Evolutionary conservation across 2,113 vertebrate genomes (phyloP), one percentile per base, ranked within the genome.

Genomic region (Chionodraco myersi): DNA sequence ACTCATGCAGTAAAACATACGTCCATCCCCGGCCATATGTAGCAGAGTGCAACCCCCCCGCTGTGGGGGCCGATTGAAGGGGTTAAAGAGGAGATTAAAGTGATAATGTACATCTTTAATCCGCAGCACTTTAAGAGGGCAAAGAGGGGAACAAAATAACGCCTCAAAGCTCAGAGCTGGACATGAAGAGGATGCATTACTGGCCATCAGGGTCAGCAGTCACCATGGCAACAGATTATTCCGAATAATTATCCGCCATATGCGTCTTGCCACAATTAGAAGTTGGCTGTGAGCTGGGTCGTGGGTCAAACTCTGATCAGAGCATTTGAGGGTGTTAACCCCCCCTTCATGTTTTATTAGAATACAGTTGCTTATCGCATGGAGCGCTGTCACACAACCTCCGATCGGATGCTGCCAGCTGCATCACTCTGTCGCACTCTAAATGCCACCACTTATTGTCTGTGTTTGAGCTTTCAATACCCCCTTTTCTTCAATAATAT

Each of bases 81-180:
- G 85, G 83, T 87, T 92, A 88, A 90, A 91, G 87, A 87, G 86
- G 83, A 91, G 93, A 93, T 94, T 93, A 94, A 87, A 91, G 89
- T 66, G 82, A 93, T 93, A 91, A 92, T 91, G 91, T 92, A 88
- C 80, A 82, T 83, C 73, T 79, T 72, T 93, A 94, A 93, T 93
- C 92, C 83, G 1, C 63, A 67, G 83, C 90, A 86, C 86, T 92
- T 84, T 84, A 73, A 83, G 68, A 86, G 88, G 75, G 82, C 72
- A 84, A 82, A 86, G 78, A 87, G 75, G 83, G 49, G 11, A 75
- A 79, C 82, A 83, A 41, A 41, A 41, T 41, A 30, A 72, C 36
- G 64, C 84, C 74, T 84, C 71, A 58, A 75, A 81, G 77, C 75
- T 58, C 44, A 5, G 78, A 74, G 80, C 74, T 0, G 64, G 68